Base-by-base conservation (phyloP, 2,797 vertebrate species). In the Otolemur crassicaudatus region DNA sequence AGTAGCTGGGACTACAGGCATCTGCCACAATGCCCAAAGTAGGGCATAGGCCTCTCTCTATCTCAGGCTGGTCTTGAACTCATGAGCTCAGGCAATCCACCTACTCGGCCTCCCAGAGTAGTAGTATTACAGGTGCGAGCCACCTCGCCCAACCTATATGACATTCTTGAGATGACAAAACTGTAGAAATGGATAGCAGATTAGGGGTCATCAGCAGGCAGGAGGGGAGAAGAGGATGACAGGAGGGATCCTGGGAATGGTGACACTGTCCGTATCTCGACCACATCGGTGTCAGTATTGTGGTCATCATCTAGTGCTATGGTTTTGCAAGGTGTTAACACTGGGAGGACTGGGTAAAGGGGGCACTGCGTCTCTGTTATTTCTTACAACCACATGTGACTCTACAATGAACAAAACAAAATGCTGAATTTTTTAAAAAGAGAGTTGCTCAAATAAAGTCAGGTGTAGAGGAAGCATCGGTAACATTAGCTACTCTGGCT, bases 281-380 rank as follows among this genome's bases (percentile, higher is more conserved):
- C n/a, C 0, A 0, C 4, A 3, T 65, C 69, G 0, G 8, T 7
- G 10, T 27, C 56, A 2, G 3, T 31, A 17, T 43, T 19, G 79
- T 19, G 37, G 17, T 4, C 8, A 2, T 12, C 37, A 40, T 1
- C 5, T 1, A 1, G 13, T 10, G 7, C 9, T 16, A 1, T 0
- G 8, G 25, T 40, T 83, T 61, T 43, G 13, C 31, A 37, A 27
- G 73, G 37, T 25, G 29, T 6, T 20, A 9, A 49, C 1, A 2
- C 4, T 11, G 14, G 19, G 63, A 29, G 31, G 23, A 22, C 43
- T 2, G 10, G 34, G 17, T 13, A 16, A 49, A 75, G 46, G 31
- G 3, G 0, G 11, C 11, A 0, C 1, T 13, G 19, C 10, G 2
- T 37, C 60, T 65, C 58, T 5, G 2, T 29, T 20, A n/a, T 53